These are phyloP conservation scores for Neostethus bicornis DNA, from an alignment of 2,797 vertebrate species.

Conservation along the genomic window DNA sequence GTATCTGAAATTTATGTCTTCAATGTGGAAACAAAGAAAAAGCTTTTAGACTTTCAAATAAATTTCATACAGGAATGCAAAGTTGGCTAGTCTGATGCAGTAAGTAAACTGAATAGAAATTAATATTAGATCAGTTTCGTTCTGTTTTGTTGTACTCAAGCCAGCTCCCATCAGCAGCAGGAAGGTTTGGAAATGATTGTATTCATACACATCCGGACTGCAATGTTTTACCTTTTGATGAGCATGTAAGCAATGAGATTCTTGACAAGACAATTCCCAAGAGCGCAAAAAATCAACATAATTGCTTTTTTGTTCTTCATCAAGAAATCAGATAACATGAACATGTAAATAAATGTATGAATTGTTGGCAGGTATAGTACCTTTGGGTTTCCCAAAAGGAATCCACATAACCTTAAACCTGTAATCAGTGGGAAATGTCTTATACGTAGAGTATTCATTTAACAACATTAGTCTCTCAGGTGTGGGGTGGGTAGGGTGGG, in stretches of 20 bases:
- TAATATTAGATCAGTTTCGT: background rate
- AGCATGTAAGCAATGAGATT: too few species aligned
- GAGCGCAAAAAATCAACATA: background rate
- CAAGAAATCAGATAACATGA: background rate
- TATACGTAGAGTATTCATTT: slow-evolving; percentile 31
- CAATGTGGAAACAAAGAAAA: too few species aligned
- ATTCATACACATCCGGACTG: background rate
- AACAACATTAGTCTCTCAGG: slow-evolving; percentile 36
- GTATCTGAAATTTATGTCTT: too few species aligned
- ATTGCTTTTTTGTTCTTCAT: background rate
- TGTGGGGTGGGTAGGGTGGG: slow-evolving; percentile 6
- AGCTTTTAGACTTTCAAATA: background rate
- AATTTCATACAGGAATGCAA: background rate
- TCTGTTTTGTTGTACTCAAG: background rate
- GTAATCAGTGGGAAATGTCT: slow-evolving; percentile 15
- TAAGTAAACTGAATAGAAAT: background rate
- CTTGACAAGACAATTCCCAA: too few species aligned
- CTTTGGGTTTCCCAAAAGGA: background rate
- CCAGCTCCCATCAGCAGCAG: background rate
- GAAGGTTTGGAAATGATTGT: background rate
- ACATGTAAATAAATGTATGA: background rate
- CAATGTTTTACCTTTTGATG: background rate
- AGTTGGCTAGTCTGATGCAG: background rate
- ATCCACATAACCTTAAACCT: slow-evolving; percentile 4
- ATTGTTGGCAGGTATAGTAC: background rate